Percentiles rank a stretch among this genome's conserved stretches.
Evolutionary conservation across 2,797 vertebrate species (phyloP).

Genomic region (Ptychobarbus kaznakovi): DNA sequence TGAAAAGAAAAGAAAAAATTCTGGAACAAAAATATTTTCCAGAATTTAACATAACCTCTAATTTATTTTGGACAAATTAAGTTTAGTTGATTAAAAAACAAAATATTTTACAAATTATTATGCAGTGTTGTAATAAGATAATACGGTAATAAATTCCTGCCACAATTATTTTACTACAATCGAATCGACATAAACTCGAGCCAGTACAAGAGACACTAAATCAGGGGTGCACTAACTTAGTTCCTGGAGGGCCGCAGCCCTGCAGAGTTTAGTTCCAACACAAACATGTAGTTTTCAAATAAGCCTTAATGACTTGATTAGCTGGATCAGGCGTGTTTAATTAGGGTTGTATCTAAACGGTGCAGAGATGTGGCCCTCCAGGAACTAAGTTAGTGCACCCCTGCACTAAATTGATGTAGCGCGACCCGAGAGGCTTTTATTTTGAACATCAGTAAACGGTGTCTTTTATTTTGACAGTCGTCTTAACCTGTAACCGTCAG

Average conservation of each 20-base stretch:
- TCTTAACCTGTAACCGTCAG: neutral
- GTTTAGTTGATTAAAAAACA: neutral
- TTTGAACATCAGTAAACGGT: neutral
- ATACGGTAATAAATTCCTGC: neutral
- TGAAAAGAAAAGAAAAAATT: neutral
- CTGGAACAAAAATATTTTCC: neutral
- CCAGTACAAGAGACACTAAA: too few relatives aligned
- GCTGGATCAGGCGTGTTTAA: too few relatives aligned
- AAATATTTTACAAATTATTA: neutral
- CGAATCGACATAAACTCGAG: too few relatives aligned
- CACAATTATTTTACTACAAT: neutral
- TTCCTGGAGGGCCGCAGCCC: too few relatives aligned
- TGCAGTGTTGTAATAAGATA: neutral
- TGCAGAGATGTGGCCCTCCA: too few relatives aligned
- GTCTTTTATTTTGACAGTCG: conserved; percentile 49
- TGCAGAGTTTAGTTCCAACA: too few relatives aligned
- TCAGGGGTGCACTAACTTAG: too few relatives aligned
- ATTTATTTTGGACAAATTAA: neutral
- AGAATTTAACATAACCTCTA: neutral
- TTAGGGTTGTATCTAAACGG: too few relatives aligned
- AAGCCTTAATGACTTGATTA: too few relatives aligned
- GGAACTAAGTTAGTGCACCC: too few relatives aligned
- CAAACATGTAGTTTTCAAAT: too few relatives aligned
- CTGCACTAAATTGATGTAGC: neutral
- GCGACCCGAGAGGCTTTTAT: neutral